Evolutionary conservation across 2,113 vertebrate genomes (phyloP).

Genomic region (Gadus macrocephalus): DNA sequence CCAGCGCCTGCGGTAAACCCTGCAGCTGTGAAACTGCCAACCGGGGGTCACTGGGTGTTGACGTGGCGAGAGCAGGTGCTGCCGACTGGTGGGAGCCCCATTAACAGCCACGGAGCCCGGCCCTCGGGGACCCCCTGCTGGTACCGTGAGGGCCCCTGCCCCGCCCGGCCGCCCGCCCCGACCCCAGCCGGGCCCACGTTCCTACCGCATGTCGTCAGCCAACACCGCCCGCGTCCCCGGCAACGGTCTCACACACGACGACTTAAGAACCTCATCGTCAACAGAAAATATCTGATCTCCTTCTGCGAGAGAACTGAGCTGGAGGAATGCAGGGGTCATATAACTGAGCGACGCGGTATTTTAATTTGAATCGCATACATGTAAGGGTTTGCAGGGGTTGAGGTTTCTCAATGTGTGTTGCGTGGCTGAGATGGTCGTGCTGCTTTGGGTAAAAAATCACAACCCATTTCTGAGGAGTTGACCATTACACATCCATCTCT

Average conservation of each 20-base stretch:
- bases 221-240: constrained; percentile 10
- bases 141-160: constrained; percentile 20
- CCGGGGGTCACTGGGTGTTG: constrained; percentile 61
- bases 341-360: constrained; percentile 79
- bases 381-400: constrained; percentile 78
- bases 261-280: constrained; percentile 32
- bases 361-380: constrained; percentile 84
- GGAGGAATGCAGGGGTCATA: constrained; percentile 65
- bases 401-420: constrained; percentile 81
- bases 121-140: constrained; percentile 43
- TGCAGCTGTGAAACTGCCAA: constrained; percentile 66
- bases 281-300: constrained; percentile 69
- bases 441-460: constrained; percentile 78
- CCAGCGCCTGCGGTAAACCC: constrained; percentile 48
- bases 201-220: constrained; percentile 65
- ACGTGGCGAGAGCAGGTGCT: constrained; percentile 66
- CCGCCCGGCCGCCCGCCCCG: constrained; percentile 30
- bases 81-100: constrained; percentile 53
- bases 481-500: constrained; percentile 55
- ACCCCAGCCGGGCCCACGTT: constrained; percentile 52
- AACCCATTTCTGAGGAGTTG: constrained; percentile 72
- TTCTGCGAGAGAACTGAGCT: constrained; percentile 56
- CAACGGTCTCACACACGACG: background rate
- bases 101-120: constrained; percentile 59
- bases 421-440: constrained; percentile 76